Conservation (phyloP, 2,888 invertebrate species). For the Pristionchus mayeri region DNA sequence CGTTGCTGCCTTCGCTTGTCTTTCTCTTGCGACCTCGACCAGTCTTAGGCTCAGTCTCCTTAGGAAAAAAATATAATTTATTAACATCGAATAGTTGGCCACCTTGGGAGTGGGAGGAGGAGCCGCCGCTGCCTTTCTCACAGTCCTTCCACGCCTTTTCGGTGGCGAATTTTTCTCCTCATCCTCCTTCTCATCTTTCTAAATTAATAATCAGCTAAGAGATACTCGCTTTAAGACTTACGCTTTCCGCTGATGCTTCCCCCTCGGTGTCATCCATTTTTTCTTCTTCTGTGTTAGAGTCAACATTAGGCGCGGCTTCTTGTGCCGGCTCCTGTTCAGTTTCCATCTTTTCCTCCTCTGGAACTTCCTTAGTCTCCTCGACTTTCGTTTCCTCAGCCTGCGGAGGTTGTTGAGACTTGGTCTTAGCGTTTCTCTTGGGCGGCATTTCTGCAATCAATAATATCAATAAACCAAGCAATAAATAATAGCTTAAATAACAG, state of each 20-base stretch:
- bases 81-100: not conserved
- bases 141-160: constrained; percentile 9
- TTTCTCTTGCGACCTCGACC: constrained; percentile 49
- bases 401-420: constrained; percentile 31
- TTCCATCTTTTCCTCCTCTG: constrained; percentile 34
- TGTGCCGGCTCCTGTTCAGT: not conserved
- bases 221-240: not conserved
- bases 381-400: constrained; percentile 32
- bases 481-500: not conserved
- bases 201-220: not conserved
- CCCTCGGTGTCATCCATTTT: constrained; percentile 38
- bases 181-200: constrained; percentile 40
- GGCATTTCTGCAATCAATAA: constrained; percentile 24
- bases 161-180: not conserved
- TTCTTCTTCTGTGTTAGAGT: constrained; percentile 15
- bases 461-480: not conserved
- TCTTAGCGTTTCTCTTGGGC: constrained; percentile 27
- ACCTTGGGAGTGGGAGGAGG: too few relatives aligned
- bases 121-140: not conserved
- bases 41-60: constrained; percentile 24
- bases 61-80: too few relatives aligned
- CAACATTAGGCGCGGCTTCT: constrained; percentile 6
- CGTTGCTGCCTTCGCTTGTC: constrained; percentile 27
- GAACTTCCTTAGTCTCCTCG: constrained; percentile 4
- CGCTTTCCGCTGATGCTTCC: constrained; percentile 16